Conservation (phyloP, 1,140 invertebrate species). For the Drosophila kepulauana region DNA sequence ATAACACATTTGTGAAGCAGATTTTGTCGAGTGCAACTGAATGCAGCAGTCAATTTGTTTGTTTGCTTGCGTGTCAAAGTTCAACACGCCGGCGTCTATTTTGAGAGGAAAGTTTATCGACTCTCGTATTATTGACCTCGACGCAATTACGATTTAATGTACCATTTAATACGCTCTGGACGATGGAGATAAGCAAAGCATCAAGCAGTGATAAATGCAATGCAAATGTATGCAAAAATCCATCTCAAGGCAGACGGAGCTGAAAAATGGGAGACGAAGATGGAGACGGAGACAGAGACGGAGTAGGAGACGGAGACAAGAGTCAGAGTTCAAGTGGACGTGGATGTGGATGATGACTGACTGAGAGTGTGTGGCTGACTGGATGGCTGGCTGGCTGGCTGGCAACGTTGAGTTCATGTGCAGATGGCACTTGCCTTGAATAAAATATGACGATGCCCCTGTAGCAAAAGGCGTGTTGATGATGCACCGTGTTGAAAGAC, state of each 20-base stretch:
- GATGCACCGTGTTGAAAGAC: constrained; percentile 75
- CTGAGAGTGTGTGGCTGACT: constrained; percentile 20
- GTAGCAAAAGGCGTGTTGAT: constrained; percentile 38
- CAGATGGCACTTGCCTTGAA: constrained; percentile 78
- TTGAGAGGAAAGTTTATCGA: constrained; percentile 64
- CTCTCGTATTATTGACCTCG: constrained; percentile 48
- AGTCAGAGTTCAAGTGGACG: constrained; percentile 66
- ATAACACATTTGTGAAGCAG: constrained; percentile 21
- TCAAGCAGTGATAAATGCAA: constrained; percentile 13
- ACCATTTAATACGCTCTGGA: constrained; percentile 51
- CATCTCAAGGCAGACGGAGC: background rate
- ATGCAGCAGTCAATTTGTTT: constrained; percentile 67
- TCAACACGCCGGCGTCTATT: constrained; percentile 67
- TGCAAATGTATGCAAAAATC: constrained; percentile 8
- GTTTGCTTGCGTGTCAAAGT: constrained; percentile 74
- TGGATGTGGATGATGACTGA: constrained; percentile 37
- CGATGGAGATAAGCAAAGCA: constrained; percentile 19
- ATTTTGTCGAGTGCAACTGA: constrained; percentile 31
- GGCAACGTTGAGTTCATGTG: constrained; percentile 57
- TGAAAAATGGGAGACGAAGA: constrained; percentile 17
- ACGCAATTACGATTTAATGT: constrained; percentile 54
- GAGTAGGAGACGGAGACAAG: background rate
- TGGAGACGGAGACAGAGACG: background rate
- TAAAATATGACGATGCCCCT: constrained; percentile 68
- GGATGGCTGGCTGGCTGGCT: constrained; percentile 31